Base-by-base conservation (phyloP, 2,113 vertebrate species). In the Dipodomys merriami region DNA sequence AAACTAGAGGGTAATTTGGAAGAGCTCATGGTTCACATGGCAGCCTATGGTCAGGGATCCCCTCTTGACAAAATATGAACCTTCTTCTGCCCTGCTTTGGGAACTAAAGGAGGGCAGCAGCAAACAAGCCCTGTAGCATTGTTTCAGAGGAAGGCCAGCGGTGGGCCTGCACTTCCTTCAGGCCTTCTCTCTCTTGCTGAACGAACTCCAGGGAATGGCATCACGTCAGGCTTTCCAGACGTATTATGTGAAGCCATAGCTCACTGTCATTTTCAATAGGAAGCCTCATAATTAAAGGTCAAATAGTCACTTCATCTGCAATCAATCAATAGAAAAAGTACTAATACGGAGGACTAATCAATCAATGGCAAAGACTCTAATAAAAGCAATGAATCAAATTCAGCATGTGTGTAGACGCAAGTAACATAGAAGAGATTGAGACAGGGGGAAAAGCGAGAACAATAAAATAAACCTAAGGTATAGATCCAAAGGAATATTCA, bases 361-460 rank as follows among this genome's bases (percentile, higher is more conserved):
- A 98, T 98, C 98, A 98, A 98, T 98, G 98, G 98, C 99, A 99
- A 98, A 98, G 86, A 97, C 98, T 98, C 98, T 99, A 99, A 99
- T 99, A 99, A 99, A 99, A 99, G 98, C 98, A 98, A 99, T 99
- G 99, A 99, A 99, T 99, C 99, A 99, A 98, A 93, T 98, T 98
- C 96, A 73, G 98, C 96, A 62, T 96, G 96, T 97, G 97, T 96
- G 98, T 97, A 97, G 98, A 98, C 97, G 97, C 88, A 91, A 87
- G 96, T 90, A 57, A 91, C 96, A 93, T 92, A 83, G 95, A 95
- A 94, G 94, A 95, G 11, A 91, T 18, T 35, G 44, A 89, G 95
- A 86, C 33, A 35, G 62, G 85, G 85, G 29, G 46, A 60, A 57
- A 72, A 87, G 84, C 76, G 67, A 39, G 94, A 94, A 96, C 96